Conservation (phyloP, 2,888 invertebrate genomes). For the Galerucella nymphaeae region DNA sequence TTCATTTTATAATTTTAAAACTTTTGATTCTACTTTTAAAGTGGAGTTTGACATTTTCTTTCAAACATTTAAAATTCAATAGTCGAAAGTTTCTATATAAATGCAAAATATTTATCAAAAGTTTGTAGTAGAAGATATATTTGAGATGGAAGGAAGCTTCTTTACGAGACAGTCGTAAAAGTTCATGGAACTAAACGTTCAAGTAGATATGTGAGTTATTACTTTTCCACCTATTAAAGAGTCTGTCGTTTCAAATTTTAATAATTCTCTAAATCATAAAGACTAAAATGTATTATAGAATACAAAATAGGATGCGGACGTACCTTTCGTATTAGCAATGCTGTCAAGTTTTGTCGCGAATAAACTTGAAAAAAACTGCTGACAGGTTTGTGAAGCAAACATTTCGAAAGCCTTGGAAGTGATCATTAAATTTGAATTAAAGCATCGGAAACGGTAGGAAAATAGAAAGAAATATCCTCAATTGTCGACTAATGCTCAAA, state of each 20-base stretch:
- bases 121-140: background rate
- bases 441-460: background rate
- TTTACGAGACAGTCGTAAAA: conserved; percentile 1
- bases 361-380: too few relatives aligned
- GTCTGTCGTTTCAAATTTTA: background rate
- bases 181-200: background rate
- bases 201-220: background rate
- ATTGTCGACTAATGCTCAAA: conserved; percentile 29
- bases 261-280: background rate
- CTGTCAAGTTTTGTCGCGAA: too few relatives aligned
- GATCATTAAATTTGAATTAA: conserved; percentile 24
- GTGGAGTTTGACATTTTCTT: too few relatives aligned
- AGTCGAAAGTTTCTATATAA: background rate
- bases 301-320: too few relatives aligned
- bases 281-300: too few relatives aligned
- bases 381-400: too few relatives aligned
- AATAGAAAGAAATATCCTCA: conserved; percentile 18
- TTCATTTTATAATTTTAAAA: background rate
- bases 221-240: background rate
- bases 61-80: background rate
- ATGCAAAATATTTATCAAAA: background rate
- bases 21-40: background rate
- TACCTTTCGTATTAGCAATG: too few relatives aligned
- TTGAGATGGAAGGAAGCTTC: background rate
- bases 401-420: background rate